Conservation (phyloP, 2,113 vertebrate species). For the Gulo gulo region DNA sequence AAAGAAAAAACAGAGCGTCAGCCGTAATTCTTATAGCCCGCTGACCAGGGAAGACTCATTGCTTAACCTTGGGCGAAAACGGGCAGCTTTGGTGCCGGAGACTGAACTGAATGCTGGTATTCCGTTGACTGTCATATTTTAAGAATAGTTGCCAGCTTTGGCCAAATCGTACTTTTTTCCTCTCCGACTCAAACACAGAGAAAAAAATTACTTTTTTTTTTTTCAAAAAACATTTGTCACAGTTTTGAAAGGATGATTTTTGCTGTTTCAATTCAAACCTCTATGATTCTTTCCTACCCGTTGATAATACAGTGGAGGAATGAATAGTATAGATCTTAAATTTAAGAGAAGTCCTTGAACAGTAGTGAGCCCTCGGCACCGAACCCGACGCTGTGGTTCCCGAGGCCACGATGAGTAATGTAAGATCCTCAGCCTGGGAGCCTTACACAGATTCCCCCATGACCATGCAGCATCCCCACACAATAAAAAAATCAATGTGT, state of each 20-base stretch:
- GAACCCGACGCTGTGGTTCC: not conserved
- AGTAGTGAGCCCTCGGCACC: not conserved
- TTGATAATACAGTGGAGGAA: not conserved
- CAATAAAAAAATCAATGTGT: not conserved
- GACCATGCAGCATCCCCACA: fast-evolving
- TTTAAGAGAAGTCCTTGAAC: not conserved
- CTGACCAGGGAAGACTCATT: not conserved
- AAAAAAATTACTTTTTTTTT: not conserved
- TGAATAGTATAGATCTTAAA: not conserved
- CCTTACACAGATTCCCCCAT: not conserved
- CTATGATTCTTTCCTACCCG: not conserved
- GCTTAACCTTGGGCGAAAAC: fast-evolving
- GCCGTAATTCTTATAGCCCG: not conserved
- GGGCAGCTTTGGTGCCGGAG: not conserved
- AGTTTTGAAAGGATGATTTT: constrained; percentile 1
- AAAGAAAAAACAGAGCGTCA: not conserved
- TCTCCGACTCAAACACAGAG: not conserved
- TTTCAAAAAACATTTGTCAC: not conserved
- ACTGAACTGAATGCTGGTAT: not conserved
- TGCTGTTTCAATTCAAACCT: not conserved
- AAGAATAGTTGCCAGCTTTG: not conserved
- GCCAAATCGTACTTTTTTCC: not conserved
- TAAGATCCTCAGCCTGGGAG: not conserved
- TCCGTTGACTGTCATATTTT: not conserved
- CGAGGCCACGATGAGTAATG: not conserved